Evolutionary conservation across 2,113 vertebrate genomes (phyloP), one percentile per base, ranked within the genome.

Genomic region (Pygoscelis antarcticus): DNA sequence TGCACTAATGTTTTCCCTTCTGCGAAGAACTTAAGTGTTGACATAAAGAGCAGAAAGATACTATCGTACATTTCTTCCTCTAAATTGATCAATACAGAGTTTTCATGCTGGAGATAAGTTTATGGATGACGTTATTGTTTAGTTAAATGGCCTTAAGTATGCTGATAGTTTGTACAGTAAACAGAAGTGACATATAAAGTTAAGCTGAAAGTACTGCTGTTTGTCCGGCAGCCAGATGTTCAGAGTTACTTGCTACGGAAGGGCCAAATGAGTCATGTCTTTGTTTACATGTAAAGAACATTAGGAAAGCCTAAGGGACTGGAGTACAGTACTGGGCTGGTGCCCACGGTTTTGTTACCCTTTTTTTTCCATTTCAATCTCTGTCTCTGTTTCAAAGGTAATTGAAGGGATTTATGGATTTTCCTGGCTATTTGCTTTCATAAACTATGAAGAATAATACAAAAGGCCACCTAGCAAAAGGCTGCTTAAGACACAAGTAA

Each of bases 371-470:
- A 7, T 55, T 64, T 72, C 93, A 91, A 90, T 91, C 46, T 57
- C 10, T 2, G 7, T 72, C 38, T 97, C 52, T 90, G 21, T 92
- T 95, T 93, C 81, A 82, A 86, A 94, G 74, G 62, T 74, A 46
- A 12, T 54, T 90, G 76, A 96, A 93, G 32, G 57, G 57, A 80
- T 96, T 97, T 89, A 52, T 68, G 77, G n/a, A n/a, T 93, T 95
- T 91, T 83, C 74, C 83, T 90, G 70, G 11, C 87, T 84, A 36
- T 95, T 97, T 92, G 93, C 93, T 95, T 96, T 87, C 29, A 79
- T 94, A 83, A 96, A 91, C 81, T 80, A 32, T 71, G 25, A 74
- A 90, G 82, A 92, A 55, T 83, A 93, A 65, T 62, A 57, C 19
- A 62, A 76, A 92, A 94, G 83, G 74, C 95, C 90, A 96, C 91